phyloP scores from a whole-genome alignment of 2,113 vertebrate species.

The Sinocyclocheilus grahami region DNA sequence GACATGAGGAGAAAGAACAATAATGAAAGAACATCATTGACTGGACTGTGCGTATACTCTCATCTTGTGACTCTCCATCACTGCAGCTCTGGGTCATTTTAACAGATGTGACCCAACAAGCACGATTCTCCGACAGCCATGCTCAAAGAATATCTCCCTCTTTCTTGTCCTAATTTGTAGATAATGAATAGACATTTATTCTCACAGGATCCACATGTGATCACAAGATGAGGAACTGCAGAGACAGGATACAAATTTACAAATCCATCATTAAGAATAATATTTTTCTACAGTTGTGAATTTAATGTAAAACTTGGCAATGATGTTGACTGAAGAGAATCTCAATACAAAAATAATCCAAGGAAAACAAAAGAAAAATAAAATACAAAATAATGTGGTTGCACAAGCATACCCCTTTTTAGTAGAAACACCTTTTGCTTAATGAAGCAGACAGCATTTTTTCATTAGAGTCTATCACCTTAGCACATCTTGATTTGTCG shows the following conservation, averaged over 20 bases:
- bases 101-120: conserved; percentile 3
- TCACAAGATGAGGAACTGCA: conserved; percentile 17
- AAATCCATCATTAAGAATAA: neutral
- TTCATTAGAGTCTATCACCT: too few species aligned
- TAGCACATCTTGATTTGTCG: too few species aligned
- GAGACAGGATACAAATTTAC: neutral
- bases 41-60: conserved; percentile 16
- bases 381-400: too few species aligned
- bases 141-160: neutral
- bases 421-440: too few species aligned
- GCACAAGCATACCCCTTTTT: too few species aligned
- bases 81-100: conserved; percentile 44
- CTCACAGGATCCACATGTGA: neutral
- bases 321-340: neutral
- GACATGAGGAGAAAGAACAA: conserved; percentile 8
- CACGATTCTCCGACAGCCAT: conserved; percentile 33
- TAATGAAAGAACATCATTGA: conserved; percentile 52
- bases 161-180: neutral
- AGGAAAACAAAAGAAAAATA: too few species aligned
- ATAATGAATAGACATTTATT: conserved; percentile 18
- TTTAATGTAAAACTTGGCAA: neutral
- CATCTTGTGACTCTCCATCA: conserved; percentile 53
- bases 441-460: too few species aligned
- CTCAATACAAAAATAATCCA: neutral
- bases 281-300: neutral